Base-by-base conservation (phyloP, 1,140 invertebrate species). In the Zeugodacus cucurbitae region DNA sequence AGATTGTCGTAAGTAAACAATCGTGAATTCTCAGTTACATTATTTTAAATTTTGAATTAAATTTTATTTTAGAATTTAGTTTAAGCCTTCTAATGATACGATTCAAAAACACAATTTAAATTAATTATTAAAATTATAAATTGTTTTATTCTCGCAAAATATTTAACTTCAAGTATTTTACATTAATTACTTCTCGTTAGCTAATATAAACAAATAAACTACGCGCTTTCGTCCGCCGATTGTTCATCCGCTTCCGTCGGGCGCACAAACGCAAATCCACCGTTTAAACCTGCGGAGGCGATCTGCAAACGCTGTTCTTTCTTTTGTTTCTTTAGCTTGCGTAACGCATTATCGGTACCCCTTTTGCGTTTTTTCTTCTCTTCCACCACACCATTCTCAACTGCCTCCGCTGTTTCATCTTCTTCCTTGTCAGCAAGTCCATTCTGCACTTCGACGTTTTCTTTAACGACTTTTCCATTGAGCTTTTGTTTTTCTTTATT, bases 401-500 rank as follows among this genome's bases (percentile, higher is more conserved):
- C n/a, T 14, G 32, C 34, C 22, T 17, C 64, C n/a, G 8, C 10
- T 41, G 14, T 26, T 14, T 82, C 41, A 6, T 29, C 34, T n/a
- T 11, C 26, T n/a, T 11, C 48, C 20, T 87, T 58, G 22, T 29
- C 20, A 41, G 17, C 8, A 14, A n/a, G 70, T 8, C 37, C 70
- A 20, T 41, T 74, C 48, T 62, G 37, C 32, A 34, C 74, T 22
- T 62, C 67, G 7, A 87, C 85, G 1, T 3, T 26, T 20, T 41
- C 62, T 87, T 70, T 62, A 41, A n/a, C 32, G n/a, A 20, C 4
- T 41, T 87, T 20, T 6, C 34, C 59, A 87, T 86, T 88, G 62
- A 26, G 11, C 89, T 32, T 91, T 82, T 87, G n/a, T 57, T 89
- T 44, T 87, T 88, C 86, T 67, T 89, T 37, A 92, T 91, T 89